A percentile compares a stretch with the other conserved stretches of the same genome.
Evolutionary conservation across 2,113 vertebrate genomes (phyloP).

Genomic region (Cnemophilus loriae): DNA sequence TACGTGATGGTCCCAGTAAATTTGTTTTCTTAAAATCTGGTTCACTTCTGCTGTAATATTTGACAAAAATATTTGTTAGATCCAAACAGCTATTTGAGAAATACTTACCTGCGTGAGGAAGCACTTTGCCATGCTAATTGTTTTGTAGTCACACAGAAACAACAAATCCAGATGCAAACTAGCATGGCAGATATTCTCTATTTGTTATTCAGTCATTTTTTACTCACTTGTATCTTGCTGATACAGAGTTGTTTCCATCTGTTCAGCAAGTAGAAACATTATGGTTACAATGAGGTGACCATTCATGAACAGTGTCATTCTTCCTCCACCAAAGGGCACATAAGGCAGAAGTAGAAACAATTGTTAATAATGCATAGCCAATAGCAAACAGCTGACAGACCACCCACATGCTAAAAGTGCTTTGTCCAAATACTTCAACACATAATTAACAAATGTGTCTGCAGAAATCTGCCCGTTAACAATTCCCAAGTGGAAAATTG

Average conservation of each 20-base stretch:
- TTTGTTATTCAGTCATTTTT: neutral
- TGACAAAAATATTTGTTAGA: neutral
- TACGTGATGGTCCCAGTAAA: neutral
- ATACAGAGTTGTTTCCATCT: neutral
- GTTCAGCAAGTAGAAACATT: neutral
- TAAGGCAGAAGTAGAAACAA: neutral
- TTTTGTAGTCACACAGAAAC: neutral
- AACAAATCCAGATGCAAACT: neutral
- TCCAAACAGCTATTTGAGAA: neutral
- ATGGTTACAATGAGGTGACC: neutral
- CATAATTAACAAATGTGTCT: neutral
- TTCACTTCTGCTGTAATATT: neutral
- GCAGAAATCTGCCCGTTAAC: neutral
- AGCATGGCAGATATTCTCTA: neutral
- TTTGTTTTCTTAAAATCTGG: neutral
- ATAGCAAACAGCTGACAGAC: neutral
- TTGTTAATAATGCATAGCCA: neutral
- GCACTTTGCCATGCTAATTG: neutral
- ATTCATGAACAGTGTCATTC: neutral
- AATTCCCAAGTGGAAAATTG: neutral
- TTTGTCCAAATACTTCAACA: neutral
- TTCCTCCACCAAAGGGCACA: neutral
- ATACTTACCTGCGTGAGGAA: neutral
- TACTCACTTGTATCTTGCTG: neutral
- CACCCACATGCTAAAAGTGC: neutral